phyloP scores from a whole-genome alignment of 2,113 vertebrate species.

The Glareola pratincola region DNA sequence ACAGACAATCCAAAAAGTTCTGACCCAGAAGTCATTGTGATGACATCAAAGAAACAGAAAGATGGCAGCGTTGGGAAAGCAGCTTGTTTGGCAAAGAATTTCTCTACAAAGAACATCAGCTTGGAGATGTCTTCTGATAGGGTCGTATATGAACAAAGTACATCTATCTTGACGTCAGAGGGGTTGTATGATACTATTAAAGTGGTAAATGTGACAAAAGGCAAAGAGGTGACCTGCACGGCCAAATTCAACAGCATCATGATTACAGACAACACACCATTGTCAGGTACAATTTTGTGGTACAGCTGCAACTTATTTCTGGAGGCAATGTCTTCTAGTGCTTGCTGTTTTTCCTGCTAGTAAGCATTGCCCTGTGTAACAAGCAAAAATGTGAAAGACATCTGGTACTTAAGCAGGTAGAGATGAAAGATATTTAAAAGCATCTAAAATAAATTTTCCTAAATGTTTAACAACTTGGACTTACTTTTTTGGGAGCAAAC shows the following conservation, averaged over 20 bases:
- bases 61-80: background rate
- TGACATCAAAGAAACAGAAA: conserved; percentile 13
- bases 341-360: background rate
- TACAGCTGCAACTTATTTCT: background rate
- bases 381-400: background rate
- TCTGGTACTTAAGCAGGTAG: background rate
- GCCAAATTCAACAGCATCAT: accelerated
- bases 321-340: background rate
- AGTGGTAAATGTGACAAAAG: background rate
- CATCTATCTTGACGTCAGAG: background rate
- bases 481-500: background rate
- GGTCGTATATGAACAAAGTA: background rate
- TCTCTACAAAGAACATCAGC: conserved; percentile 9
- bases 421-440: background rate
- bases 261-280: accelerated
- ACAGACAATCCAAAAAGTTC: background rate
- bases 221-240: accelerated
- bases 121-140: conserved; percentile 1
- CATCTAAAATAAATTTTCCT: background rate
- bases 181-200: conserved; percentile 29
- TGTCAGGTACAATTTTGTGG: background rate
- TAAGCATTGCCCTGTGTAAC: background rate
- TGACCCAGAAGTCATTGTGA: conserved; percentile 49
- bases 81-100: conserved; percentile 63
- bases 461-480: background rate